Evolutionary conservation across 2,888 invertebrate genomes (phyloP), one percentile per base, ranked within the genome.

Genomic region (Meliscaeva auricollis): DNA sequence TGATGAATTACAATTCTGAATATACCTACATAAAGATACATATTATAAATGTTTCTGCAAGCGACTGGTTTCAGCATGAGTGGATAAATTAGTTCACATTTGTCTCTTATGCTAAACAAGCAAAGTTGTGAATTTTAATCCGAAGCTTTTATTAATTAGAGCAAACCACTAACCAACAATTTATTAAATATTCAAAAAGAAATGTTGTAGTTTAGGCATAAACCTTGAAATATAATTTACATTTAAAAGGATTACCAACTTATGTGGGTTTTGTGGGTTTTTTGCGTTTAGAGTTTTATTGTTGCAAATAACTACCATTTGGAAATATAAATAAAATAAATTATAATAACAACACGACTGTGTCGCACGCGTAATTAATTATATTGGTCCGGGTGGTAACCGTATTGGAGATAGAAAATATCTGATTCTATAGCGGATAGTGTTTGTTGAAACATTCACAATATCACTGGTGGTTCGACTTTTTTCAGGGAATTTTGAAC

Each of bases 1-100:
- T 60, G 38, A 60, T 60, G 41, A 26, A 60, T 60, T 60, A 60
- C 26, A 15, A 60, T 41, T 44, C 38, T 26, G n/a, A 58, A 41
- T 13, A n/a, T n/a, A n/a, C n/a, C n/a, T n/a, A n/a, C n/a, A 38
- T 38, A 35, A 6, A 3, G 11, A 41, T 11, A 4, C 4, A 41
- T 41, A 26, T 26, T 8, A 3, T 52, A 13, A 38, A 58, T 58
- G 6, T 38, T 15, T 26, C 3, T 13, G 13, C 3, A 38, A 13
- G 20, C 3, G n/a, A 58, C 20, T 20, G 20, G 17, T 32, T 35
- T 35, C 17, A 58, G 38, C 20, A 20, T 38, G 17, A 11, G 20
- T 58, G n/a, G 22, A 38, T 58, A 38, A 38, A 58, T 38, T 38
- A 35, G n/a, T 3, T 4, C 13, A 58, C 22, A 58, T 58, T 58